Evolutionary conservation across 2,888 invertebrate species (phyloP), one percentile per base, ranked within the genome.

Genomic region (Chrysopilus asiliformis): DNA sequence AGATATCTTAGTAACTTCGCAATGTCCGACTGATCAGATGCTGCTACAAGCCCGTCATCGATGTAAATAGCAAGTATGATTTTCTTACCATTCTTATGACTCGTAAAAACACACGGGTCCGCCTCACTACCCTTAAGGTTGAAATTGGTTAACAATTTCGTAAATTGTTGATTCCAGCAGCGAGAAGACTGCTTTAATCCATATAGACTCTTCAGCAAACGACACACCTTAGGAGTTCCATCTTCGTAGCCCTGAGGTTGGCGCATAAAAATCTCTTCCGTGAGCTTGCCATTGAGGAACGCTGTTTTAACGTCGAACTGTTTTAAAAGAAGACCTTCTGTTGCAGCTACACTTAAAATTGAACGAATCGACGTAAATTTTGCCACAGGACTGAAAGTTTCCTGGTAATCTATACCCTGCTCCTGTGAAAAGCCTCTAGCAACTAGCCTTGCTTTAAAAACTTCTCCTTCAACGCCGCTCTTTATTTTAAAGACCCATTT

Each of bases 351-450:
- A n/a, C 15, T 22, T 14, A 47, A 34, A 39, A 51, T 35, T 31
- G 43, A 40, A 36, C 47, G 44, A 22, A 52, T 41, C 9, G 49
- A 51, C 18, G 46, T 38, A 28, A 46, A 43, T 42, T 42, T 47
- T 9, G 45, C 49, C 2, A 55, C 53, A n/a, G 53, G 52, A 27
- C 53, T 49, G 35, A 51, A 57, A 2, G 51, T 51, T 37, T 55
- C 50, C 17, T 49, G 40, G 41, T 51, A 56, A 39, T 53, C 51
- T 20, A 46, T 36, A 6, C 47, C 51, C 27, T 38, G 43, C 38
- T 48, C 36, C 35, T 55, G 51, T 3, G 40, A 41, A 35, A 47
- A 53, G 24, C 52, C 52, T 14, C 48, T 34, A 10, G 45, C 52
- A 7, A 53, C 53, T 15, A 55, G 39, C 14, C 54, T 36, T n/a